A percentile compares a stretch with the other conserved stretches of the same genome.
Conservation (phyloP, 1,140 invertebrate genomes). For the Acromyrmex charruanus region DNA sequence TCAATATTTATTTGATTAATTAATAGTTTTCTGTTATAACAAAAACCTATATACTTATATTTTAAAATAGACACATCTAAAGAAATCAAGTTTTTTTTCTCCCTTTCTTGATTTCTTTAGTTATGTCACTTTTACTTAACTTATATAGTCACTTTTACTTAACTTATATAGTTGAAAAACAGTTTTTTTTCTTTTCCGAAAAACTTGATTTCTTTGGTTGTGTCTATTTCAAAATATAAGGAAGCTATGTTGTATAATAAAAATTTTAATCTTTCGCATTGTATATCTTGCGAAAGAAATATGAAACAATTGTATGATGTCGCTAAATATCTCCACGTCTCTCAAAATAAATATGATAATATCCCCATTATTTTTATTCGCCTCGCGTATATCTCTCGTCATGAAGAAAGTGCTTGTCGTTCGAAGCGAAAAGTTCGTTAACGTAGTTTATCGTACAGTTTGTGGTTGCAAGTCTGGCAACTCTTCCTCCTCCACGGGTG, state of each 20-base stretch:
- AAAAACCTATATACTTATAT: no score
- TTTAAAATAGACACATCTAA: no score
- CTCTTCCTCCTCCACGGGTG: slow-evolving; percentile 40
- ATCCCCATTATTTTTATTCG: slow-evolving; percentile 32
- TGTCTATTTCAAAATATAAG: no score
- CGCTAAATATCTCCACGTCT: slow-evolving; percentile 18
- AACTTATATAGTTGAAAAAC: no score
- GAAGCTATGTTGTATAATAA: background rate
- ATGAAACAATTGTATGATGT: slow-evolving; percentile 19
- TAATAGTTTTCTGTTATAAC: no score
- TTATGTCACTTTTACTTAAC: no score
- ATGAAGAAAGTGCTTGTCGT: slow-evolving; percentile 42
- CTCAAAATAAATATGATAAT: slow-evolving; percentile 44
- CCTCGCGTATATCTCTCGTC: slow-evolving; percentile 28
- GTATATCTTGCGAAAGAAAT: background rate
- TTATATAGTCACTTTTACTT: no score
- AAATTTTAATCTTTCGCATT: background rate
- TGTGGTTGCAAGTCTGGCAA: slow-evolving; percentile 12
- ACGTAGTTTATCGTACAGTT: slow-evolving; percentile 44
- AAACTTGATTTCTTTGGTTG: no score
- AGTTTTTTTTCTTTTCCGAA: no score
- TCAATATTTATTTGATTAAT: no score
- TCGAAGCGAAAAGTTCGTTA: slow-evolving; percentile 47
- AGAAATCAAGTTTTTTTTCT: no score
- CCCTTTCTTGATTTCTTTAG: no score